Base-by-base conservation (phyloP, 1,140 invertebrate genomes). In the Catajapyx aquilonaris region DNA sequence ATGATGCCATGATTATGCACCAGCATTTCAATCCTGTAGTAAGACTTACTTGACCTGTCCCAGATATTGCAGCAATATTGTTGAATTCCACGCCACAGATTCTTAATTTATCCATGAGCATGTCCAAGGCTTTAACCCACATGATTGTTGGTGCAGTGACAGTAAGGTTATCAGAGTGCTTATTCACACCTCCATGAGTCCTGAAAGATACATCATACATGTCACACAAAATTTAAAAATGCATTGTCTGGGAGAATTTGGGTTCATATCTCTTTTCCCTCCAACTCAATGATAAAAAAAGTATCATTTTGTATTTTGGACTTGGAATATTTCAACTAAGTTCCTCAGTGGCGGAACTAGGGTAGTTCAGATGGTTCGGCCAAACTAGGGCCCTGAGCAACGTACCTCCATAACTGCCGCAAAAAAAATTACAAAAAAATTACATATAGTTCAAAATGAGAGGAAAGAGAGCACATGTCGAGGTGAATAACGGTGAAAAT, bases 41-140 rank as follows among this genome's bases (percentile, higher is more conserved):
- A 16, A 5, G 39, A 41, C 34, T 48, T 61, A 86, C 83, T 69
- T 94, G 88, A 1, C 74, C 88, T 39, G 77, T 73, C 4, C 88
- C 90, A 18, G 83, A 87, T 39, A 96, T 56, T n/a, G 80, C 79
- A 2, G 61, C 65, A 15, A 95, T 72, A 45, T 69, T 71, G 19
- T 68, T 69, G 48, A 94, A 84, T 55, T 90, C 79, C 9, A 81
- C 73, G 15, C 80, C 81, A 15, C 43, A 25, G 5, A 81, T 66
- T 31, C 78, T 68, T 11, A 96, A 60, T 45, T 74, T 69, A 49
- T 93, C 83, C 52, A 97, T 60, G 1, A 94, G 63, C 55, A 94
- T 71, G 51, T 96, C 91, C 17, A 96, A 51, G 0, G 90, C 86
- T 60, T 94, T 90, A 1, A 96, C 72, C 88, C 88, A 96, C 75